phyloP scores from a whole-genome alignment of 2,797 vertebrate genomes.

The Macrochelys suwanniensis region DNA sequence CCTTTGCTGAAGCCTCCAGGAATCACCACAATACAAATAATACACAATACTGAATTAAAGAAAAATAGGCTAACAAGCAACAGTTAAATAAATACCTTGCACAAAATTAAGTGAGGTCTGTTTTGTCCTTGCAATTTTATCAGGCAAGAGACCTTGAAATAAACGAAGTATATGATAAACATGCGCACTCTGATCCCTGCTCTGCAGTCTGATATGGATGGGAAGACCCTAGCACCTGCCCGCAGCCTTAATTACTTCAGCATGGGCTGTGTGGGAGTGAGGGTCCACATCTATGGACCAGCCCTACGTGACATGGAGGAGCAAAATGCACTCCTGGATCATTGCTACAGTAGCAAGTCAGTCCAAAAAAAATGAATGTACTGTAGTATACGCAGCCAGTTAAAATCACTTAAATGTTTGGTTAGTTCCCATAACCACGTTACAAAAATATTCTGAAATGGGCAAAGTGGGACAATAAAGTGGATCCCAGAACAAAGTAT shows the following conservation, averaged over 20 bases:
- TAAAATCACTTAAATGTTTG: not conserved
- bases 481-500: not conserved
- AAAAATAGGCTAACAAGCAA: not conserved
- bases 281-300: not conserved
- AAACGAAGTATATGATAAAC: not conserved
- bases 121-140: not conserved
- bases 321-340: not conserved
- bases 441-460: not conserved
- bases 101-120: not conserved
- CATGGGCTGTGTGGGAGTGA: not conserved
- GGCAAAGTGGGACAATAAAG: not conserved
- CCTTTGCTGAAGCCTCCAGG: not conserved
- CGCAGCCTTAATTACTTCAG: not conserved
- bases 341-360: not conserved
- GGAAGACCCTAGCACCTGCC: not conserved
- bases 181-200: not conserved
- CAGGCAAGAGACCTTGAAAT: constrained; percentile 8
- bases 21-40: not conserved
- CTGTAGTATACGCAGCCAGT: not conserved
- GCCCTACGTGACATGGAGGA: not conserved
- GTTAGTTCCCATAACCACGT: not conserved
- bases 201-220: not conserved
- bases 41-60: not conserved
- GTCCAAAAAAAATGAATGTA: not conserved
- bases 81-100: not conserved